Base-by-base conservation (phyloP, 2,797 vertebrate genomes). In the Calcarius lapponicus region DNA sequence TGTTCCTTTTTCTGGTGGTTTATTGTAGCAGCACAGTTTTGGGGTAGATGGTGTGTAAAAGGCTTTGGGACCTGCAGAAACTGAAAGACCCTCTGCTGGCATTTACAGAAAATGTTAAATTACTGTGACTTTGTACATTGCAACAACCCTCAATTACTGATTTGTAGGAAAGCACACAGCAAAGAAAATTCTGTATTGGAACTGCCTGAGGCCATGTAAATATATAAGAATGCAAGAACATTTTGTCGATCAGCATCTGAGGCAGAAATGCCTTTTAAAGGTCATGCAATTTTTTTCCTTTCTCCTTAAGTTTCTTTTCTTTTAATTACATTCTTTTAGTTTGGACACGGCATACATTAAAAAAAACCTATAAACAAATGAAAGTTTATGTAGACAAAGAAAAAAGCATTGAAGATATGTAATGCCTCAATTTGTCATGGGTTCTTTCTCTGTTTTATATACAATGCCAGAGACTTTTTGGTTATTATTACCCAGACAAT, bases 21-120 rank as follows among this genome's bases (percentile, higher is more conserved):
- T 92, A 36, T 71, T 80, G 32, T 8, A 38, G 10, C 12, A 65
- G 28, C 47, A 32, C 19, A 17, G 13, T 80, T 71, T 93, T 72
- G 62, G 65, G 38, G 34, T 91, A 51, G 69, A 36, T 57, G 62
- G 5, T 89, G 40, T 62, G 42, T 32, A 38, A 86, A 86, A 95
- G 70, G 73, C 80, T 66, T 72, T 54, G 53, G 13, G 47, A 84
- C 62, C 85, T 73, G 29, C 61, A 94, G 82, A 91, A 94, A 82
- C 38, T 36, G 82, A 95, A 87, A 73, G 93, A 95, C 64, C 48
- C 80, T 93, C 81, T 67, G 13, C 58, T 97, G 96, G 93, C 92
- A 97, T 97, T 97, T 97, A 95, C 83, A 90, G 93, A 96, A 97
- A 97, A 97, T 89, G 67, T 92, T 95, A 94, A 92, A 97, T 96